A percentile compares a stretch with the other conserved stretches of the same genome.
Conservation (phyloP, 2,113 vertebrate genomes). For the Carollia perspicillata region DNA sequence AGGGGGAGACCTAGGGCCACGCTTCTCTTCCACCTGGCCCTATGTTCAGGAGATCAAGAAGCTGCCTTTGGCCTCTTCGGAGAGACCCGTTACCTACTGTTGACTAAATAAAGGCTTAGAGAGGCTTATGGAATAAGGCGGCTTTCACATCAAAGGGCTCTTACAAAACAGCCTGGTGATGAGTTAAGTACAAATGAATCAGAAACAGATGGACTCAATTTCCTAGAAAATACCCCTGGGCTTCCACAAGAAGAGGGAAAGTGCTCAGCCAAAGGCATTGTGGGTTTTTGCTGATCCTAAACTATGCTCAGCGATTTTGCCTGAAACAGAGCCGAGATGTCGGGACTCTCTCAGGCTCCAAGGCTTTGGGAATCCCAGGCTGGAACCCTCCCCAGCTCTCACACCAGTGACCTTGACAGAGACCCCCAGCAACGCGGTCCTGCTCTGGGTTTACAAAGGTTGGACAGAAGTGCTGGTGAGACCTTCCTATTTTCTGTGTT, state of each 20-base stretch:
- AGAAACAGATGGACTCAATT: slow-evolving; percentile 73
- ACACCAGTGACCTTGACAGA: neutral
- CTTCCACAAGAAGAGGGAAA: slow-evolving; percentile 58
- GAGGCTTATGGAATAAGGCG: slow-evolving; percentile 58
- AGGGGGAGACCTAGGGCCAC: neutral
- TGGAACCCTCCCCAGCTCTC: neutral
- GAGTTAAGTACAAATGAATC: slow-evolving; percentile 72
- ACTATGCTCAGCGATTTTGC: slow-evolving; percentile 16
- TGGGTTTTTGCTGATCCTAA: slow-evolving; percentile 69
- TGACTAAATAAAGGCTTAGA: slow-evolving; percentile 72
- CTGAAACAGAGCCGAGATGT: slow-evolving; percentile 19
- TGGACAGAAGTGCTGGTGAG: neutral
- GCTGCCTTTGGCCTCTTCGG: slow-evolving; percentile 26
- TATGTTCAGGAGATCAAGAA: neutral
- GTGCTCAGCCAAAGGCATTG: slow-evolving; percentile 53
- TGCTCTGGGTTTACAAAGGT: neutral
- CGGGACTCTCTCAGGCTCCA: neutral
- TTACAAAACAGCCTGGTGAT: slow-evolving; percentile 59
- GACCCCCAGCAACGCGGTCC: neutral
- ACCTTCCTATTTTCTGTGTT: neutral
- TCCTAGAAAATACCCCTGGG: slow-evolving; percentile 71
- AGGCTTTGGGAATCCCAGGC: neutral
- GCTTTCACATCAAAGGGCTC: slow-evolving; percentile 66
- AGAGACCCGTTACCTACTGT: slow-evolving; percentile 49
- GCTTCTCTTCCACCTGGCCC: neutral